Evolutionary conservation across 2,888 invertebrate genomes (phyloP).

Genomic region (Frankliniella intonsa): DNA sequence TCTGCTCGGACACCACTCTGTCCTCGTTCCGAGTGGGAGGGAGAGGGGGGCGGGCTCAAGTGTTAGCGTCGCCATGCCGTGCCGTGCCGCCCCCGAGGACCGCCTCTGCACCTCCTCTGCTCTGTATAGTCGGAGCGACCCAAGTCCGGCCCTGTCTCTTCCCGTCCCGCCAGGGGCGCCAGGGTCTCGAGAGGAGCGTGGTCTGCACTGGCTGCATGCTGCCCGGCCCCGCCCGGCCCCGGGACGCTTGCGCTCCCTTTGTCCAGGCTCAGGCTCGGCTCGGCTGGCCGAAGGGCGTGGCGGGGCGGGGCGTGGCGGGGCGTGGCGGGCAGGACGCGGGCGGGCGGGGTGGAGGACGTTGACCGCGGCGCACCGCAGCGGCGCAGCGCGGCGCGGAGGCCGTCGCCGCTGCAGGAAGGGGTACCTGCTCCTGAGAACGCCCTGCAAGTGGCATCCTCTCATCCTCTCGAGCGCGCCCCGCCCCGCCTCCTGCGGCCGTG

Average conservation of each 20-base stretch:
- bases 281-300: not conserved
- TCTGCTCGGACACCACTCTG: not conserved
- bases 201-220: not conserved
- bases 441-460: not conserved
- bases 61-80: too few species aligned
- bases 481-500: not conserved
- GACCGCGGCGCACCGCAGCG: not conserved
- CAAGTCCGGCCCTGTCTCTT: too few species aligned
- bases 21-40: not conserved
- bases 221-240: not conserved
- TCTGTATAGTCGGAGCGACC: not conserved
- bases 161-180: too few species aligned
- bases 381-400: not conserved
- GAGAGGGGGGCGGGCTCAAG: not conserved
- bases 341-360: slow-evolving; percentile 13
- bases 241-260: not conserved
- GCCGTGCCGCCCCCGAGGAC: not conserved
- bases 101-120: not conserved
- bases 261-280: not conserved
- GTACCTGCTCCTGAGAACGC: too few species aligned
- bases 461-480: not conserved
- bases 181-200: too few species aligned
- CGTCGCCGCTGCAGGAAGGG: not conserved
- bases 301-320: not conserved
- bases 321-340: not conserved